Conservation (phyloP, 2,797 vertebrate genomes). For the Prunella strophiata region DNA sequence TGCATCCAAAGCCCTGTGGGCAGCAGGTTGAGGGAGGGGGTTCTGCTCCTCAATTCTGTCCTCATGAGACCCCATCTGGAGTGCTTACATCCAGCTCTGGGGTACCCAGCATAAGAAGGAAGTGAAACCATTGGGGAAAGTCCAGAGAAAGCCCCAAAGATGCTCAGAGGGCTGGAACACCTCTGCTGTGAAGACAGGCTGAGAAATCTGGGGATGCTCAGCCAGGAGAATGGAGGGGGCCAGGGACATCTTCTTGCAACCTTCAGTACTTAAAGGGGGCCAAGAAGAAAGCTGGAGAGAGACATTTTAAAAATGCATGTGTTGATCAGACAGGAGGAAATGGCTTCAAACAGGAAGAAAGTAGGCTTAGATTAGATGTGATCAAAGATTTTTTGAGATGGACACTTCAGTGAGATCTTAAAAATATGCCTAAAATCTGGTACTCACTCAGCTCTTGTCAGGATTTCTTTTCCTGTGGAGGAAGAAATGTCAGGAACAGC, state of each 20-base stretch:
- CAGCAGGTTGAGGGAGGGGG: not conserved
- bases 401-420: not conserved
- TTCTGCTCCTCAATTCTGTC: not conserved
- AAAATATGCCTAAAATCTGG: not conserved
- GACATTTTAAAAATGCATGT: not conserved
- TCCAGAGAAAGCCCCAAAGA: not conserved
- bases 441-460: not conserved
- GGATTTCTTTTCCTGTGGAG: not conserved
- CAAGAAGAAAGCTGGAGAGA: not conserved
- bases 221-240: not conserved
- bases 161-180: not conserved
- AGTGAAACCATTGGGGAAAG: not conserved
- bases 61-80: rapidly evolving
- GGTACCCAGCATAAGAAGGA: not conserved
- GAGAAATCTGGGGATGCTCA: not conserved
- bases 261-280: not conserved
- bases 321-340: rapidly evolving
- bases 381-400: not conserved
- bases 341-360: not conserved
- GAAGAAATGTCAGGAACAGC: not conserved
- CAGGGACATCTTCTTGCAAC: not conserved
- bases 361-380: not conserved
- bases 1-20: not conserved
- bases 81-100: not conserved
- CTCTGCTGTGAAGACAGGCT: not conserved